Percentiles rank a stretch among this genome's conserved stretches.
Evolutionary conservation across 2,113 vertebrate genomes (phyloP).

Genomic region (Dasypus novemcinctus): DNA sequence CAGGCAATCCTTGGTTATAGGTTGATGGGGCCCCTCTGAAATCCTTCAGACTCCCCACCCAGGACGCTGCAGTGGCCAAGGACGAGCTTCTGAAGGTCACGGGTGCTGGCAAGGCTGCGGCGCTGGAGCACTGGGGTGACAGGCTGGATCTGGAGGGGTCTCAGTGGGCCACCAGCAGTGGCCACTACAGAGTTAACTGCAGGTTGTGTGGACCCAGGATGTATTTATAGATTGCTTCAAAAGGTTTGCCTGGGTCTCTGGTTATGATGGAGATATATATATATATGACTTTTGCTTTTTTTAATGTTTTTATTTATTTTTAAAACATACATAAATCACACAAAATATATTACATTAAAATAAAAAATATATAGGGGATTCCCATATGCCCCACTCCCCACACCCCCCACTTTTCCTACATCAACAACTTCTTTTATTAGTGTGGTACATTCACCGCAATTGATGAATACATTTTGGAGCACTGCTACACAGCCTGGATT

Average conservation of each 20-base stretch:
- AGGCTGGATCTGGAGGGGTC: not conserved
- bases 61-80: not conserved
- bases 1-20: not conserved
- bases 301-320: no score
- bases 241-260: not conserved
- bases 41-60: not conserved
- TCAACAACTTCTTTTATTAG: no score
- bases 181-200: not conserved
- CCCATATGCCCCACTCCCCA: no score
- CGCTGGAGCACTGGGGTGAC: not conserved
- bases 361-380: no score
- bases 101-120: not conserved
- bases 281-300: no score
- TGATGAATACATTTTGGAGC: no score
- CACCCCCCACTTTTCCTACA: no score
- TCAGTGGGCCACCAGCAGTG: fast-evolving
- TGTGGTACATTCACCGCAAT: no score
- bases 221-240: not conserved
- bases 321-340: no score
- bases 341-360: no score
- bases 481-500: no score
- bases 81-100: not conserved
- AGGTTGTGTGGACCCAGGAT: not conserved
- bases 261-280: not conserved
- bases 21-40: not conserved